A percentile compares a stretch with the other conserved stretches of the same genome.
Evolutionary conservation across 2,888 invertebrate genomes (phyloP).

Genomic region (Dexiosoma caninum): DNA sequence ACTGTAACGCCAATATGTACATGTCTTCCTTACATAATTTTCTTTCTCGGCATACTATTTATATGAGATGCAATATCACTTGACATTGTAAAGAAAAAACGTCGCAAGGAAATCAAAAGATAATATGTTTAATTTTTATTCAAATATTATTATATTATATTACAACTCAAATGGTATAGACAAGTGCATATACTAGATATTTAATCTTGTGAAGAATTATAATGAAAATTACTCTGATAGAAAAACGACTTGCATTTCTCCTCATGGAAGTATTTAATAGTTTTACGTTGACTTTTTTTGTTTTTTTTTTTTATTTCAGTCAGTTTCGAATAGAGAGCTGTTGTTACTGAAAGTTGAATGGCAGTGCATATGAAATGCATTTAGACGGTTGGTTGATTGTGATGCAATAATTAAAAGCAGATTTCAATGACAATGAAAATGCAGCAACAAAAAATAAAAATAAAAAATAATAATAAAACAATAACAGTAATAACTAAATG

Average conservation of each 20-base stretch:
- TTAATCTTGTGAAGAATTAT: conserved; percentile 18
- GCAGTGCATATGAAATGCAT: conserved; percentile 8
- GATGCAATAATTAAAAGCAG: conserved; percentile 59
- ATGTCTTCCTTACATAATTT: no score
- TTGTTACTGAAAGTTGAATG: conserved; percentile 23
- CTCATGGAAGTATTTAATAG: conserved; percentile 30
- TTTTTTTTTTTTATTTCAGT: neutral
- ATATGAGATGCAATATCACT: no score
- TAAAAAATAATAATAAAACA: no score
- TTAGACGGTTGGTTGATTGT: conserved; percentile 36
- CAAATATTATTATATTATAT: no score
- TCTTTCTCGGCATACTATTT: no score
- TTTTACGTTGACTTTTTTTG: neutral
- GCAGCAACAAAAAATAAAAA: no score
- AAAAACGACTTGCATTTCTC: conserved; percentile 20
- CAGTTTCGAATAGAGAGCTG: conserved; percentile 2
- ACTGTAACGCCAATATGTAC: no score
- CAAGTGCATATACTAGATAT: neutral
- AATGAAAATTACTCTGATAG: conserved; percentile 6
- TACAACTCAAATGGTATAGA: conserved; percentile 23
- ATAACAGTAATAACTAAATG: no score
- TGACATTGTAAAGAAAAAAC: conserved; percentile 51
- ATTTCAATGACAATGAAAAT: conserved; percentile 61
- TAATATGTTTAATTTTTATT: neutral
- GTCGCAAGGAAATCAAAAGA: neutral